Base-by-base conservation (phyloP, 2,797 vertebrate species). In the Buceros bicornis region DNA sequence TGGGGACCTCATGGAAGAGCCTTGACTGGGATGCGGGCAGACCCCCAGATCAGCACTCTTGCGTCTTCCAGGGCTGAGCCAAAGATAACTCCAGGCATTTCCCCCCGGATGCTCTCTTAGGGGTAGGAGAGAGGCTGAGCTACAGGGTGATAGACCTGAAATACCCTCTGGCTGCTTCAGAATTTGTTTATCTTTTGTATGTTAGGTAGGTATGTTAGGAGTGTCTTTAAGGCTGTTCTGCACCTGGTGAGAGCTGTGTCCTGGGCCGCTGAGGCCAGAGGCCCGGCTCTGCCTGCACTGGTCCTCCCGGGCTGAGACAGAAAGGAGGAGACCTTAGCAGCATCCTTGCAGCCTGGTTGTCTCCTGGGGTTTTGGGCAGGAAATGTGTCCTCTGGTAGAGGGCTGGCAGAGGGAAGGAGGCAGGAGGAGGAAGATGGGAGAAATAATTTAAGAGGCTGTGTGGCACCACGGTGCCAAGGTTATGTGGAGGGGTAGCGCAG, bases 371-470 rank as follows among this genome's bases (percentile, higher is more conserved):
- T 89, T 64, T 16, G 25, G 80, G 56, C 15, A 25, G 74, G 56
- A 72, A 33, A 57, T 0, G 8, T 47, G 58, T 79, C 92, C 86
- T 80, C 81, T 5, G 16, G 42, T n/a, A 61, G 56, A 61, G 74
- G 76, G 37, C 66, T 67, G 53, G 18, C 37, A 50, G 61, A 29
- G 48, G 77, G 70, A 45, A 87, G 87, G 84, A 53, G 48, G 84
- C 92, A 80, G 91, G 87, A 93, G 86, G 87, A 87, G 79, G 90
- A 56, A 84, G 57, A 90, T 50, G 65, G 84, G 81, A 66, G 76
- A 43, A 74, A 33, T 47, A 13, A 48, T 53, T 40, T 16, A 13
- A 8, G 35, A 89, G 56, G n/a, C 31, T 43, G 50, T 13, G 86
- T 37, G 60, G 74, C 57, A 47, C 73, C 28, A 17, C 10, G 25